Evolutionary conservation across 1,140 invertebrate genomes (phyloP), one percentile per base, ranked within the genome.

Genomic region (Trissolcus basalis): DNA sequence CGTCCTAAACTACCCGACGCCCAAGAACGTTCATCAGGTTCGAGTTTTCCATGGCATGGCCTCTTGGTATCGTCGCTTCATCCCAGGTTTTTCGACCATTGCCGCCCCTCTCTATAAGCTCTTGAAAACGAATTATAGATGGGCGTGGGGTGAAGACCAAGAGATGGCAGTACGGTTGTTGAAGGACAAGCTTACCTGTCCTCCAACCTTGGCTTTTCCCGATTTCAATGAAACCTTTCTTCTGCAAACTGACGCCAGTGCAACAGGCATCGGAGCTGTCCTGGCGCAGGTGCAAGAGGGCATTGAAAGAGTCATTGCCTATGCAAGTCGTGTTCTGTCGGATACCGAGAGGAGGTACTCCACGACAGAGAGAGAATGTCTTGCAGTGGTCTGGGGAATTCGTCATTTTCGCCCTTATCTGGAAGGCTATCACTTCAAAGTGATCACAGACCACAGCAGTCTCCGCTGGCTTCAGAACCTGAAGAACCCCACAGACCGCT

Each of bases 41-140:
- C 14, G 80, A 14, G 6, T 70, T n/a, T 87, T 88, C 58, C 45
- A 86, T 0, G 61, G 44, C 5, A 56, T 56, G 51, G n/a, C 61
- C 0, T 65, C 54, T 15, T 68, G 54, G 64, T 68, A 68, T n/a
- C 53, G 54, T 8, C 15, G 47, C 2, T 67, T 67, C 16, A 67
- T 67, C 1, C 45, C 36, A 10, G 4, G 13, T 7, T 64, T n/a
- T 45, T 10, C 48, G 3, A 41, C 48, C 10, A 6, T 63, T 8
- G n/a, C 41, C 11, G 48, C 11, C 0, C 36, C 61, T 5, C 32
- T 61, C n/a, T n/a, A n/a, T n/a, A n/a, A n/a, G n/a, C n/a, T 61
- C 10, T n/a, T 61, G 1, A 50, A 43, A 27, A 41, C 35, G 11
- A 15, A 41, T 9, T 16, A 19, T 11, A 33, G 47, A 6, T 63